Base-by-base conservation (phyloP, 2,797 vertebrate genomes). In the Myotis vivesi region DNA sequence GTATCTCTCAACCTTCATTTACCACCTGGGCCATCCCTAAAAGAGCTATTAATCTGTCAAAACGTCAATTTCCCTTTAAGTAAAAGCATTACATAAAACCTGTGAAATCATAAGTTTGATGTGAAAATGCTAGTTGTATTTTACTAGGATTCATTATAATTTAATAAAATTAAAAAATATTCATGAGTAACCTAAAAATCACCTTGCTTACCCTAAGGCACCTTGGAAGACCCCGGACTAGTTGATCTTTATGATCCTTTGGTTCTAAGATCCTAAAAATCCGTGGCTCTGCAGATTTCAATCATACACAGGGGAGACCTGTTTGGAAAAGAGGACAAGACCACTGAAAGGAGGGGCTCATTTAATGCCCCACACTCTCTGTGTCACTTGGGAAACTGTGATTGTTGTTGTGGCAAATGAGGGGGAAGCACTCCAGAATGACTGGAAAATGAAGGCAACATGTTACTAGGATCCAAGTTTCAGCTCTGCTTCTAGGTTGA, bases 21-120 rank as follows among this genome's bases (percentile, higher is more conserved):
- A 89, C 46, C 57, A 71, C 41, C 23, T 89, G 87, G 17, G 20
- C 23, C 93, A 95, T 87, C 55, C n/a, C 46, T 86, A 86, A 73
- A 79, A 82, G 87, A 85, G 59, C 19, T 13, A 62, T 66, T 94
- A 87, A 94, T 87, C 83, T 95, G 41, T 95, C 51, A 84, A 92
- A 92, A 38, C 23, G 85, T 95, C 25, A 84, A 85, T 66, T 92
- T 95, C 44, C 49, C 22, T 20, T 92, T 94, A 38, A 82, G 73
- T 79, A 87, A 92, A 92, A 91, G 41, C 59, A 71, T 89, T 72
- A 68, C 38, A 81, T 15, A 62, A 59, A 88, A 80, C 41, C 46
- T 79, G 33, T 68, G 53, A 95, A 84, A 72, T 82, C 77, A 71
- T 25, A 92, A 62, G 51, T 94, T 81, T 87, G 77, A 92, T 80